These are phyloP conservation scores for Pristionchus arcanus DNA, from an alignment of 2,888 invertebrate genomes.

Conservation along the genomic window DNA sequence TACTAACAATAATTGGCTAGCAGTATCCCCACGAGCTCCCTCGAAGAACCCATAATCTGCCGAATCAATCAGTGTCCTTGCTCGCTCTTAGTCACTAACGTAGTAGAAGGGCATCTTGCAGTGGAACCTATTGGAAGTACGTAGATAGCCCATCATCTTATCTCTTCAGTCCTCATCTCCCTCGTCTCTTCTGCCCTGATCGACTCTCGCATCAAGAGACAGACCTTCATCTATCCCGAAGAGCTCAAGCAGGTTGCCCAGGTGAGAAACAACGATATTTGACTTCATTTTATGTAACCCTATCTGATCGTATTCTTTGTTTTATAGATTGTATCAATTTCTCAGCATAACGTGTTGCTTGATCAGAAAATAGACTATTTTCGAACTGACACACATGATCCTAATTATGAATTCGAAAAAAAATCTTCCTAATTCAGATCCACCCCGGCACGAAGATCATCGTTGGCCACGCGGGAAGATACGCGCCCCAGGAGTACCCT, in stretches of 20 bases:
- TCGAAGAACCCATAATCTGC: too few species aligned
- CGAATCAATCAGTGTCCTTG: not conserved
- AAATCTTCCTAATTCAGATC: not conserved
- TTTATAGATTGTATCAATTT: too few species aligned
- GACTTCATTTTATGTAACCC: not conserved
- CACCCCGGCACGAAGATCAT: constrained; percentile 56
- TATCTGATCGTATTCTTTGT: not conserved
- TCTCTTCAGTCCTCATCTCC: constrained; percentile 24
- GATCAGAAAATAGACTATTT: too few species aligned
- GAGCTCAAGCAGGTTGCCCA: constrained; percentile 67
- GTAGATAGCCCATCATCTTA: not conserved
- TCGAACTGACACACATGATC: too few species aligned
- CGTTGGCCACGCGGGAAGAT: constrained; percentile 61
- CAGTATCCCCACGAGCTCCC: too few species aligned
- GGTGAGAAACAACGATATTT: not conserved
- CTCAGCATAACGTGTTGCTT: too few species aligned
- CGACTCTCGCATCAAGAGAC: constrained; percentile 61
- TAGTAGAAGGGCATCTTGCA: not conserved
- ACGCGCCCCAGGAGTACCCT: constrained; percentile 72
- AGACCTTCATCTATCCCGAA: constrained; percentile 68
- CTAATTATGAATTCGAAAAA: too few species aligned
- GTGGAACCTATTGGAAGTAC: not conserved
- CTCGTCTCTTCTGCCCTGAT: constrained; percentile 21
- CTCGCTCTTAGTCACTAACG: not conserved
- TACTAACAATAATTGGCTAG: too few species aligned